These are phyloP conservation scores for Trogon melanurus DNA, from an alignment of 2,113 vertebrate species.

Conservation along the genomic window DNA sequence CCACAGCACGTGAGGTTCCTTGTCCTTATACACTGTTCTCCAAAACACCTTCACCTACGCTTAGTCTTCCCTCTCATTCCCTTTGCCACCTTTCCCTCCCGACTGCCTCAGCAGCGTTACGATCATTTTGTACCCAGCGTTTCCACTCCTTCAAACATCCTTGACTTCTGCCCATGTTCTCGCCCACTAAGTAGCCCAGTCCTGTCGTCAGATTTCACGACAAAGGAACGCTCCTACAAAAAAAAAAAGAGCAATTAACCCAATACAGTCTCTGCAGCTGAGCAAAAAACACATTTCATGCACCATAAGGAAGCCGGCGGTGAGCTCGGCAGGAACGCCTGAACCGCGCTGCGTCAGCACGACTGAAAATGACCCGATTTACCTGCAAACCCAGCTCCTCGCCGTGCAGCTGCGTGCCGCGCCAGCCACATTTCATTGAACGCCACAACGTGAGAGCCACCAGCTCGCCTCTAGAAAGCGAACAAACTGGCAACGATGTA, in stretches of 20 bases:
- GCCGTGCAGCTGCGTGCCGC: neutral
- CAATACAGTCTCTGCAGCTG: neutral
- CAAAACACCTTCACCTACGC: neutral
- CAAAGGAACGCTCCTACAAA: neutral
- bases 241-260: neutral
- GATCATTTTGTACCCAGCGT: neutral
- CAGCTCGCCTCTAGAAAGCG: neutral
- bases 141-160: accelerated
- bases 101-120: neutral
- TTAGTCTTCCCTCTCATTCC: neutral
- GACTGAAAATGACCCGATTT: neutral
- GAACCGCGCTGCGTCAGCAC: neutral
- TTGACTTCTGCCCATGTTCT: neutral
- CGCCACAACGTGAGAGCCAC: neutral
- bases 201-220: neutral
- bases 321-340: neutral
- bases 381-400: neutral
- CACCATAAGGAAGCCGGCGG: neutral
- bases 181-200: neutral
- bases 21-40: neutral
- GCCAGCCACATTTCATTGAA: neutral
- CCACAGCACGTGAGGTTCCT: neutral
- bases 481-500: neutral
- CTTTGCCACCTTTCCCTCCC: neutral
- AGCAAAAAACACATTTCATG: neutral